Evolutionary conservation across 2,113 vertebrate genomes (phyloP), one percentile per base, ranked within the genome.

Genomic region (Excalfactoria chinensis): DNA sequence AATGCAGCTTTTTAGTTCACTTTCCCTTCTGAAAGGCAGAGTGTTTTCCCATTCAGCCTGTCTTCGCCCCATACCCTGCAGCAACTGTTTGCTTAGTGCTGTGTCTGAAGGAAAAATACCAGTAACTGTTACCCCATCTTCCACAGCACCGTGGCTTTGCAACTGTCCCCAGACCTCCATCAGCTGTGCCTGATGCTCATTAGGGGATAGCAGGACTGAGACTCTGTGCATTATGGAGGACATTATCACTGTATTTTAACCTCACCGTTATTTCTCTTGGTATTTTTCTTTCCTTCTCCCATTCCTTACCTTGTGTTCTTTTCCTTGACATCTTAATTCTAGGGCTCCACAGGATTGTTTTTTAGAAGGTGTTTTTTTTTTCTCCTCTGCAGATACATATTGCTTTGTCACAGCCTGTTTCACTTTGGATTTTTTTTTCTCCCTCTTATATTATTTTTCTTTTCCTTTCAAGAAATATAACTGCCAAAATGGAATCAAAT

Each of bases 261-360:
- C 70, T 48, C 64, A 60, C 53, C 8, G 2, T 1, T 74, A 53
- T 83, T 92, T 77, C 20, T 48, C 43, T 58, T 51, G 5, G 55
- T 73, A 13, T 5, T 35, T 80, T 64, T 77, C 5, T 85, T 87
- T 59, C 68, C 40, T 21, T 68, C 46, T 86, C 84, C 60, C 56
- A 9, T 66, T 70, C 71, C 55, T 76, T 84, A 83, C 26, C 64
- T 60, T 40, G 34, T 44, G 63, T 71, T 91, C 51, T n/a, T 73
- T 84, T 63, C 78, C 73, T 92, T 94, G 89, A 85, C 89, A 85
- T 83, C 91, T 60, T 89, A 92, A 95, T 96, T 94, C 92, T 94
- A 95, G 90, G 90, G 78, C 85, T 94, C 79, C 19, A 11, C 59
- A 63, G 68, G 75, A 89, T 59, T 7, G 1, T 68, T 4, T 95